Evolutionary conservation across 2,797 vertebrate species (phyloP), one percentile per base, ranked within the genome.

Genomic region (Hyperoplus immaculatus): DNA sequence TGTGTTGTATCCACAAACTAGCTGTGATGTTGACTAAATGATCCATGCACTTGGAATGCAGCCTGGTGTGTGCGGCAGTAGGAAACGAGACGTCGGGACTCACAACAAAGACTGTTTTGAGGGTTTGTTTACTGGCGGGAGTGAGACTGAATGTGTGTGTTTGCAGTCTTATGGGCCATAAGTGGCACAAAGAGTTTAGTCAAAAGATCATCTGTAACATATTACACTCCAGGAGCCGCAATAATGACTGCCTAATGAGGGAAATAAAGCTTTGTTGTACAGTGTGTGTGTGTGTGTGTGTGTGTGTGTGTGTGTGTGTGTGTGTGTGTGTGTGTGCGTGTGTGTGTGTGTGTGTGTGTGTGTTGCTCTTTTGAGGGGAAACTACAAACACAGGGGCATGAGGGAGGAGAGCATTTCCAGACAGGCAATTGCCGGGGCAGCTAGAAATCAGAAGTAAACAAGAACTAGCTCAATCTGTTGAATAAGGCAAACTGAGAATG

Each of bases 201-300:
- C 68, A 81, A 85, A 83, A 59, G 12, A 83, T 88, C 85, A 92
- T 88, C 90, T 93, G 92, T 60, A 87, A 86, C 80, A 84, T 69
- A 92, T 93, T 92, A 91, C 78, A 62, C 87, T 54, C 14, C 87
- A 72, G 87, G 89, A 87, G 75, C 63, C 75, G 60, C 38, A 68
- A 54, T 91, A 90, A 92, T 89, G 68, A 87, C 62, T 70, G 72
- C 71, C 83, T 78, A 80, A 80, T 84, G 86, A 90, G 38, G 66
- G 74, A 72, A 84, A 74, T 58, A 80, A 69, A 3, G 47, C 87
- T 86, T 84, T 88, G 77, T 74, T 88, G 69, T 80, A 63, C 76
- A 71, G 68, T 54, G 47, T 49, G 41, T 50, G 69, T 65, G 68
- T 51, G 65, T 38, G 29, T 2, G 29, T 29, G 29, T 2, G 29